Evolutionary conservation across 2,113 vertebrate species (phyloP).

Genomic region (Gadus chalcogrammus): DNA sequence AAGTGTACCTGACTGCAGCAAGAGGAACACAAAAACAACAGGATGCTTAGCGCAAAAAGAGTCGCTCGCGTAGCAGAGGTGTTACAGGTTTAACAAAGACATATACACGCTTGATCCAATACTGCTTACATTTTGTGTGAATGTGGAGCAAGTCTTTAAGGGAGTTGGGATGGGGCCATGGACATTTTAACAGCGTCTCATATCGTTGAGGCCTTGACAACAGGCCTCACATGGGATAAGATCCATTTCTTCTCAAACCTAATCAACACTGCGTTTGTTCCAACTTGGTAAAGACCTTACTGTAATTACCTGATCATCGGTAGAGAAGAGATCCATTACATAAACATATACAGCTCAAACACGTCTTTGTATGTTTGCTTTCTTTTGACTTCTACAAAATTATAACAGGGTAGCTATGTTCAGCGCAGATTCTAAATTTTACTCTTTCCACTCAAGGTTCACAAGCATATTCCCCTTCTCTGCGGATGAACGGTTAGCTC

Average conservation of each 20-base stretch:
- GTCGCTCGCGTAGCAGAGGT: constrained; percentile 71
- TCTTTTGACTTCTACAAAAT: not conserved
- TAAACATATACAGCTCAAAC: not conserved
- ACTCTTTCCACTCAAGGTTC: too few relatives aligned
- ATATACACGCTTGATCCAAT: constrained; percentile 60
- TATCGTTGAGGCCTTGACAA: not conserved
- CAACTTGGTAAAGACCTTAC: constrained; percentile 46
- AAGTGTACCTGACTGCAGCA: constrained; percentile 79
- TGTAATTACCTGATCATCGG: constrained; percentile 59
- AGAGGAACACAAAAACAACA: constrained; percentile 70
- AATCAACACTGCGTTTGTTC: constrained; percentile 55
- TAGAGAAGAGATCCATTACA: constrained; percentile 26
- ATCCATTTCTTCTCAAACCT: constrained; percentile 6
- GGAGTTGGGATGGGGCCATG: not conserved
- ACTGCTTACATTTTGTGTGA: constrained; percentile 41
- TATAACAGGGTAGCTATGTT: not conserved
- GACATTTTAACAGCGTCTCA: constrained; percentile 24
- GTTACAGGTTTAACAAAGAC: constrained; percentile 73
- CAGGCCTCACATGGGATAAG: not conserved
- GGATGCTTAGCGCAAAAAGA: constrained; percentile 71
- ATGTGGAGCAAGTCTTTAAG: not conserved
- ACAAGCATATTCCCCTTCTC: too few relatives aligned
- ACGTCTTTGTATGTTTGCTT: not conserved
- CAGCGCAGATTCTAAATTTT: too few relatives aligned
- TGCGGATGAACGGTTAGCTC: too few relatives aligned